Evolutionary conservation across 1,140 invertebrate genomes (phyloP).

Genomic region (Venturia canescens): DNA sequence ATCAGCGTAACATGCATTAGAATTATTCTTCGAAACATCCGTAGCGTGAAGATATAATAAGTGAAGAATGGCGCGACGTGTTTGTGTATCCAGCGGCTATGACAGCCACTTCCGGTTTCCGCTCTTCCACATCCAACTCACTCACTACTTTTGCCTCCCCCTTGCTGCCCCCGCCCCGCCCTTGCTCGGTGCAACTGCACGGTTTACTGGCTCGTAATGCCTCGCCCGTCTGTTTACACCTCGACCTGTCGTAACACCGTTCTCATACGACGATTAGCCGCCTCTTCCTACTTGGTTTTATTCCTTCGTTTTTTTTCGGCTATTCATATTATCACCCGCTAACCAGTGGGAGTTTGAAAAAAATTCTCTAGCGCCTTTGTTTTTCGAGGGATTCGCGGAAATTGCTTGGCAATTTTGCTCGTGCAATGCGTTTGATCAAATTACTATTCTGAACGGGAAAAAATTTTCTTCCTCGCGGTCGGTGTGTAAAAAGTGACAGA

Average conservation of each 20-base stretch:
- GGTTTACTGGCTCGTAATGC: conserved; percentile 55
- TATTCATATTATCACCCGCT: not conserved
- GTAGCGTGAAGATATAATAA: conserved; percentile 73
- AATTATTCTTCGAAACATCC: conserved; percentile 67
- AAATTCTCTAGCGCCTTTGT: not conserved
- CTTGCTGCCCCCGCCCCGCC: conserved; percentile 61
- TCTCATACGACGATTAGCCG: conserved; percentile 15
- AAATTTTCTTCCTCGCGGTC: too few species aligned
- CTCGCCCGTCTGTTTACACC: conserved; percentile 29
- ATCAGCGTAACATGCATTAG: conserved; percentile 31
- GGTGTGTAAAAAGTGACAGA: too few species aligned
- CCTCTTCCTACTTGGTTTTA: not conserved
- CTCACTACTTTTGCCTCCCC: conserved; percentile 55
- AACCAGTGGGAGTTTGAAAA: not conserved
- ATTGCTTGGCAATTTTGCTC: too few species aligned
- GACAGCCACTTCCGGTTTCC: conserved; percentile 75
- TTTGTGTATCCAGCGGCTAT: conserved; percentile 73
- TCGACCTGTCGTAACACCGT: conserved; percentile 41
- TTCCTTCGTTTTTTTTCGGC: not conserved
- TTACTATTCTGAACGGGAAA: too few species aligned
- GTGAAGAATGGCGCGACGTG: conserved; percentile 55
- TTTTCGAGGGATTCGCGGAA: too few species aligned
- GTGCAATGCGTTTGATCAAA: too few species aligned
- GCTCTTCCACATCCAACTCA: conserved; percentile 44
- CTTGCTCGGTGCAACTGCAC: conserved; percentile 56